Evolutionary conservation across 2,888 invertebrate species (phyloP).

Genomic region (Itoplectis maculator): DNA sequence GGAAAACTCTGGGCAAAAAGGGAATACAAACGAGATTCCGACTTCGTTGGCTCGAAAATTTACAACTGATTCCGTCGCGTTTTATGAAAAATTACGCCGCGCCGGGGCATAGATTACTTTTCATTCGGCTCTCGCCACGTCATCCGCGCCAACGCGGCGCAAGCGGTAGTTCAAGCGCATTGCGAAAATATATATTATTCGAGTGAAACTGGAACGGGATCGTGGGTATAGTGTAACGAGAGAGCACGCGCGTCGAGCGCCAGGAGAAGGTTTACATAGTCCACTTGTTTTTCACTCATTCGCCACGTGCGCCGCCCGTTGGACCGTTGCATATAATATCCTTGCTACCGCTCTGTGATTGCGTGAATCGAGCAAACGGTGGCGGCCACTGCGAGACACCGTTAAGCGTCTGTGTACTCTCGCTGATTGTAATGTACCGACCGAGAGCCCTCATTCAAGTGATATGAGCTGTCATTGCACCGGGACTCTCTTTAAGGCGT

Average conservation of each 20-base stretch:
- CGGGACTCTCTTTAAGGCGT: constrained; percentile 2
- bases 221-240: constrained; percentile 65
- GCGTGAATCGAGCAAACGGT: constrained; percentile 60
- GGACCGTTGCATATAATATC: constrained; percentile 59
- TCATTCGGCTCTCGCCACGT: constrained; percentile 52
- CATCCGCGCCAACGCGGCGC: constrained; percentile 52
- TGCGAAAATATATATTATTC: constrained; percentile 67
- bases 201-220: constrained; percentile 68
- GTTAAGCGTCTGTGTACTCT: constrained; percentile 43
- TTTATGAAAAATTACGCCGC: constrained; percentile 26
- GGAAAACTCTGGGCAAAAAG: not conserved
- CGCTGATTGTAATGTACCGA: constrained; percentile 41
- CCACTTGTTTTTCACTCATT: constrained; percentile 66
- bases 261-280: constrained; percentile 66
- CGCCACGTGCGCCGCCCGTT: constrained; percentile 58
- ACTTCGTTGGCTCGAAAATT: constrained; percentile 10
- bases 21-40: not conserved
- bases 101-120: constrained; percentile 35
- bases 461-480: constrained; percentile 57
- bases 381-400: constrained; percentile 48
- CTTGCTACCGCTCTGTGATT: constrained; percentile 61
- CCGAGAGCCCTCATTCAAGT: constrained; percentile 44
- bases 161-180: constrained; percentile 49
- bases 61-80: constrained; percentile 11
- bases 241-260: constrained; percentile 44